phyloP scores from a whole-genome alignment of 2,113 vertebrate genomes.

The Malurus elegans region DNA sequence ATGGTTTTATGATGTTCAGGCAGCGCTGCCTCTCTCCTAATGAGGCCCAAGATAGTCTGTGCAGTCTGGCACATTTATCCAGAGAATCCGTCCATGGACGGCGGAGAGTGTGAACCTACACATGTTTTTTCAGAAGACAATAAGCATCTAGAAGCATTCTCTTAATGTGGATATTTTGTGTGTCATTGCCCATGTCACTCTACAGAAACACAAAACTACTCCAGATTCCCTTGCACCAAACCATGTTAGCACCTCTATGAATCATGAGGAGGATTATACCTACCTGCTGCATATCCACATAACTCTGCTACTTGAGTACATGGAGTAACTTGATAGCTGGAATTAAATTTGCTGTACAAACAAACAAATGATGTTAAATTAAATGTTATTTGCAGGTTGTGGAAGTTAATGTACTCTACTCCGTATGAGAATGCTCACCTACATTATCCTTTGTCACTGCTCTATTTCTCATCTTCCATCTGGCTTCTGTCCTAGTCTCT shows the following conservation, averaged over 20 bases:
- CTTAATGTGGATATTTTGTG: neutral
- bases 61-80: neutral
- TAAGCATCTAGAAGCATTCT: neutral
- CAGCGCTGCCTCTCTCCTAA: neutral
- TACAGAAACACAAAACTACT: neutral
- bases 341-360: neutral
- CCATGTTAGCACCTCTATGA: neutral
- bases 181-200: neutral
- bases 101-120: neutral
- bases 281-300: neutral
- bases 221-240: neutral
- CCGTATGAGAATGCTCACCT: neutral
- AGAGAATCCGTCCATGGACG: neutral
- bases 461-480: neutral
- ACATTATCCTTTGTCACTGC: neutral
- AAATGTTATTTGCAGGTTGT: neutral
- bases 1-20: neutral
- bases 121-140: neutral
- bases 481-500: neutral
- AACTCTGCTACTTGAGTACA: neutral
- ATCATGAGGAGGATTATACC: neutral
- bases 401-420: neutral
- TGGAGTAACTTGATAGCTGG: neutral
- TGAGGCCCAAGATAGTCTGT: neutral
- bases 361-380: neutral